Evolutionary conservation across 2,888 invertebrate genomes (phyloP).

Genomic region (Chrysotoxum bicinctum): DNA sequence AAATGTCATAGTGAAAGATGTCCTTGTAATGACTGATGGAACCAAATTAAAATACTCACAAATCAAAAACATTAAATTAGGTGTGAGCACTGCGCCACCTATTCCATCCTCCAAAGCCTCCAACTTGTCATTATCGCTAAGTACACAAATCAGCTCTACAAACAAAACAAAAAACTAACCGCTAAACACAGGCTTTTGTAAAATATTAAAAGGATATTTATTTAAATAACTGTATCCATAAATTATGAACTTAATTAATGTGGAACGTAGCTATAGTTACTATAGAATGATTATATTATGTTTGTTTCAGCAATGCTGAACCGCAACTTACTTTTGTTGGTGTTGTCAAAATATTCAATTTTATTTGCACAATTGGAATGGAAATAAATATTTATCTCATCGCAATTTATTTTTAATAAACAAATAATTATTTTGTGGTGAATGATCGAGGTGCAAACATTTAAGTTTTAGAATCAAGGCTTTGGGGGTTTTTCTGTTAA

Average conservation of each 20-base stretch:
- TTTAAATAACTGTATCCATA: constrained; percentile 39
- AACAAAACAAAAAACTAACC: not conserved
- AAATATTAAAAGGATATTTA: constrained; percentile 42
- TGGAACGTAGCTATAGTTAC: not conserved
- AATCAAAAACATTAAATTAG: not conserved
- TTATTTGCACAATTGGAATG: constrained; percentile 24
- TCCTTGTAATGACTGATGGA: not conserved
- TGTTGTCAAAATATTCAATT: constrained; percentile 14
- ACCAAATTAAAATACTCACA: not conserved
- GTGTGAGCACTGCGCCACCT: not conserved
- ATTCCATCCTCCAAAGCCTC: no score
- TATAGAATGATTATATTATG: not conserved
- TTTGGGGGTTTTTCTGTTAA: not conserved
- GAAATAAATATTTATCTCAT: constrained; percentile 3
- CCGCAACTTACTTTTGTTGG: not conserved
- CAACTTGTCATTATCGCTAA: not conserved
- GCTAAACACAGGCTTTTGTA: constrained; percentile 14
- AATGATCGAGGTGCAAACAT: constrained; percentile 33
- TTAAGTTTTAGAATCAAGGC: constrained; percentile 5
- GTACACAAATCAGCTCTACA: not conserved
- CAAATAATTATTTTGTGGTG: constrained; percentile 34
- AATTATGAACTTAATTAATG: constrained; percentile 41
- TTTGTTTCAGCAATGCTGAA: constrained; percentile 2
- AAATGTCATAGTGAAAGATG: constrained; percentile 10
- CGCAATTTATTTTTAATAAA: constrained; percentile 13